A percentile compares a stretch with the other conserved stretches of the same genome.
Evolutionary conservation across 2,113 vertebrate species (phyloP).

Genomic region (Calcarius ornatus): DNA sequence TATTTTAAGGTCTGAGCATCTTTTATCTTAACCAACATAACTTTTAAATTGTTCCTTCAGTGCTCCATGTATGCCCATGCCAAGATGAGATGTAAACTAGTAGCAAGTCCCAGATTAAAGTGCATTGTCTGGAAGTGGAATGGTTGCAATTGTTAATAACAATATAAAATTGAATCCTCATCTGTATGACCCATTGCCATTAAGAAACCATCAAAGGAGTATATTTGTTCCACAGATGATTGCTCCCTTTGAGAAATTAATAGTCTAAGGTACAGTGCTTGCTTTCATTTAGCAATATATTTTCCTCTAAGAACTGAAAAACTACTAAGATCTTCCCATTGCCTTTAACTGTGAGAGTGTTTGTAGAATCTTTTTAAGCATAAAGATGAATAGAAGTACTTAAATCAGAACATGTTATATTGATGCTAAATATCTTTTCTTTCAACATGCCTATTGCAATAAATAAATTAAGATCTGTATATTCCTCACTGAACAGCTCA

Average conservation of each 20-base stretch:
- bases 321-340: background rate
- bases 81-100: background rate
- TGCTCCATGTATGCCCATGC: background rate
- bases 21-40: background rate
- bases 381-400: background rate
- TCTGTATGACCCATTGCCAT: background rate
- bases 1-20: background rate
- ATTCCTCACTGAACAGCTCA: background rate
- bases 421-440: background rate
- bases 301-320: background rate
- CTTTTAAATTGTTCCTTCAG: background rate
- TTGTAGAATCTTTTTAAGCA: background rate
- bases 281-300: background rate
- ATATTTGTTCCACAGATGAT: background rate
- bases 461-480: background rate
- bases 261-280: background rate
- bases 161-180: background rate
- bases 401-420: background rate
- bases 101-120: background rate
- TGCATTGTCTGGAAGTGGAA: background rate
- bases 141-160: background rate
- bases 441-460: background rate
- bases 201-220: background rate
- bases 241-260: background rate
- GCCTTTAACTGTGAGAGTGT: fast-evolving